Conservation (phyloP, 2,888 invertebrate species). For the Galerucella calmariensis region DNA sequence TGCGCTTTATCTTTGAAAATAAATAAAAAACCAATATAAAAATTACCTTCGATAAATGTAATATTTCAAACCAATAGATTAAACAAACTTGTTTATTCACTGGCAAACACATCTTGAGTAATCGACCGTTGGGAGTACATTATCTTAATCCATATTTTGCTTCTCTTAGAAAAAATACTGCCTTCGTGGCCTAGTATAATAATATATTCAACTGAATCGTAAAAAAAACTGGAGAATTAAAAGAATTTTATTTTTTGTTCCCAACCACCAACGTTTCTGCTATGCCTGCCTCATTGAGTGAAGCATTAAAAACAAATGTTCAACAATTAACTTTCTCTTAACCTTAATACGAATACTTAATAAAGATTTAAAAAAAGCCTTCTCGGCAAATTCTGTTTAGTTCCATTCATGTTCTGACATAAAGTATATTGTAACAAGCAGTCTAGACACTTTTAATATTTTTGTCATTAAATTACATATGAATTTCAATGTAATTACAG, state of each 20-base stretch:
- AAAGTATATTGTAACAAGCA: constrained; percentile 32
- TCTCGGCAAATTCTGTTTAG: constrained; percentile 16
- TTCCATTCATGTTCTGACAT: constrained; percentile 22
- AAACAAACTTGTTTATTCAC: not conserved
- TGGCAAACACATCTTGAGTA: too few species aligned
- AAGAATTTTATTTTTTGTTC: not conserved
- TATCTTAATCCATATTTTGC: not conserved
- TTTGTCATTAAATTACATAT: constrained; percentile 38
- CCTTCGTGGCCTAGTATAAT: not conserved
- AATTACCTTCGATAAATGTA: too few species aligned
- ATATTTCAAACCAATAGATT: not conserved
- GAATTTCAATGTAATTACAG: constrained; percentile 40
- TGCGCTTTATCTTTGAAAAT: not conserved
- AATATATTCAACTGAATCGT: not conserved
- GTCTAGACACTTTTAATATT: constrained; percentile 41
- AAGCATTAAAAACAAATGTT: constrained; percentile 18
- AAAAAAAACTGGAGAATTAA: not conserved
- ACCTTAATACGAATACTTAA: constrained; percentile 12
- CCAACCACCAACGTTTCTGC: not conserved
- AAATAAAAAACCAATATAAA: too few species aligned
- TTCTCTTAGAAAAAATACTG: not conserved
- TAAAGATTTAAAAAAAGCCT: constrained; percentile 6
- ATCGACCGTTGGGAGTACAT: not conserved
- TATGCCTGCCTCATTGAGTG: constrained; percentile 5
- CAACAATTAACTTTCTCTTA: constrained; percentile 14